These are phyloP conservation scores for Epiblema foenella DNA, from an alignment of 2,888 invertebrate species.

Conservation along the genomic window DNA sequence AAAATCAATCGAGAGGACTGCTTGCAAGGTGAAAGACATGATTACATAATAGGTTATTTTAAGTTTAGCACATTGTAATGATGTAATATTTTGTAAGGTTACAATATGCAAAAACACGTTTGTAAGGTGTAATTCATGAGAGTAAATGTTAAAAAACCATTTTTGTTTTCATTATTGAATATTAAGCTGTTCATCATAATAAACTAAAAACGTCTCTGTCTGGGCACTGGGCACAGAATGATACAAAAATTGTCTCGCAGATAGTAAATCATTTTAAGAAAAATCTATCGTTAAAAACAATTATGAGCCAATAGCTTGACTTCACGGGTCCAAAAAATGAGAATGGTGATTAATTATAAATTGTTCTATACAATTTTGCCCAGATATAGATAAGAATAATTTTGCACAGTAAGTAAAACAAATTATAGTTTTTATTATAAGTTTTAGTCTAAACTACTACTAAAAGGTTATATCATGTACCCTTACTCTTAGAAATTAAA, in stretches of 20 bases:
- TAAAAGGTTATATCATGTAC: background rate
- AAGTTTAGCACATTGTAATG: conserved; percentile 84
- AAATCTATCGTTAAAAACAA: background rate
- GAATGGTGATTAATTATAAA: too few relatives aligned
- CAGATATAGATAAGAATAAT: too few relatives aligned
- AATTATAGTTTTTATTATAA: too few relatives aligned
- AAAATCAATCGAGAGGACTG: conserved; percentile 65
- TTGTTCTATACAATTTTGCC: too few relatives aligned
- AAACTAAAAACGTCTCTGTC: too few relatives aligned
- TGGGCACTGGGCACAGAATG: too few relatives aligned
- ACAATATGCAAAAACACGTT: conserved; percentile 82
- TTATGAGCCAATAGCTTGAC: background rate
- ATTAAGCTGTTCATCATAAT: background rate
- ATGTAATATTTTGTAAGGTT: conserved; percentile 81
- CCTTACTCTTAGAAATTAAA: conserved; percentile 1
- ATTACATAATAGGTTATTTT: conserved; percentile 79
- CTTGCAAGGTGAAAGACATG: conserved; percentile 80
- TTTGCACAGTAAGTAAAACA: too few relatives aligned
- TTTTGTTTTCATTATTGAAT: conserved; percentile 24
- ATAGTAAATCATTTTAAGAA: background rate
- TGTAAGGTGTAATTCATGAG: conserved; percentile 83
- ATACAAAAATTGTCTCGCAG: too few relatives aligned
- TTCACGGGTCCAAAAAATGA: too few relatives aligned
- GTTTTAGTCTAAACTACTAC: too few relatives aligned
- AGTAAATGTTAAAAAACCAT: conserved; percentile 80